Base-by-base conservation (phyloP, 1,140 invertebrate species). In the Oscheius sp. region DNA sequence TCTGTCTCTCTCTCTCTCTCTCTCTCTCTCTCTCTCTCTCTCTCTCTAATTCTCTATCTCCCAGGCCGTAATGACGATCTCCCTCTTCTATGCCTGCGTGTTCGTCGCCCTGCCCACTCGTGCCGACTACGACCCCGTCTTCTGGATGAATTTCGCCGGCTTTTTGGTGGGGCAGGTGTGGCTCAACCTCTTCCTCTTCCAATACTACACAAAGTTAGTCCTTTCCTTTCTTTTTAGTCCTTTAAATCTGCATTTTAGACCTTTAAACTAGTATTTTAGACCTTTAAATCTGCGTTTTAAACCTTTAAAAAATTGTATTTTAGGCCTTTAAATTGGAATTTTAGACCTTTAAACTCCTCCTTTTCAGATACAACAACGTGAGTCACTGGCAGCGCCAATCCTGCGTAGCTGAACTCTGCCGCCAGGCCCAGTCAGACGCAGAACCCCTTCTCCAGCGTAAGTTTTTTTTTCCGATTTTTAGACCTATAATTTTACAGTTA, bases 371-470 rank as follows among this genome's bases (percentile, higher is more conserved):
- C 42, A 74, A 74, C 66, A 34, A 55, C 20, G 72, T 74, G 29
- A 36, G 36, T n/a, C 65, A 74, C 45, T 74, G 72, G 72, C 72
- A 74, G 34, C 72, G 72, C 1, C 68, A 74, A 28, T 67, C 72
- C 10, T 66, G 64, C 49, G 58, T 74, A n/a, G 72, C 72, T 32
- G 64, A 66, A 20, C 66, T 74, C 3, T 73, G 72, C 29, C 20
- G 45, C 35, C 31, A 67, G 15, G 55, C 52, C 23, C 7, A 7
- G 15, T 64, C 61, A 61, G 72, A 74, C n/a, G 34, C 35, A n/a
- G 62, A 67, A 59, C 34, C 38, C 42, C 62, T 1, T 4, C 15
- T 23, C 38, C 38, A 10, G 10, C 10, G 38, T 42, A 10, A 42
- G 38, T 42, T n/a, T n/a, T n/a, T n/a, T n/a, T n/a, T n/a, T n/a